A percentile compares a stretch with the other conserved stretches of the same genome.
These are phyloP conservation scores for Ceratothoa steindachneri DNA, from an alignment of 2,888 invertebrate species.

Conservation along the genomic window DNA sequence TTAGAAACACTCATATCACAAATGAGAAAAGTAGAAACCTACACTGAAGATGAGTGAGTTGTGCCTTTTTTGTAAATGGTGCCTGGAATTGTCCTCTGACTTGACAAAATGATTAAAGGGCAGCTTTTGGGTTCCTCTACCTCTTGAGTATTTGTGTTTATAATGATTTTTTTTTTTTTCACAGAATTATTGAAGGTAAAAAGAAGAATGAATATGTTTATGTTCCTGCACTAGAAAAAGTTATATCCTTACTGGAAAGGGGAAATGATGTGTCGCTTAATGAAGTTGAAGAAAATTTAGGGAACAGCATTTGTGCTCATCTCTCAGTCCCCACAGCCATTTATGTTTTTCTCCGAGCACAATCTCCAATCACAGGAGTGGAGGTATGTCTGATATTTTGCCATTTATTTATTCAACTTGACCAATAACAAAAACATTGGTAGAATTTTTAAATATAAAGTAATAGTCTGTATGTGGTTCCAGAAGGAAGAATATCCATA, in stretches of 20 bases:
- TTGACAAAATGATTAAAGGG: too few relatives aligned
- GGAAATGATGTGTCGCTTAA: conserved; percentile 55
- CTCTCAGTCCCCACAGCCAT: conserved; percentile 70
- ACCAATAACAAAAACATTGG: too few relatives aligned
- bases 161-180: too few relatives aligned
- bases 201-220: conserved; percentile 54
- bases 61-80: too few relatives aligned
- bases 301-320: conserved; percentile 63
- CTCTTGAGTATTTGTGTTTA: too few relatives aligned
- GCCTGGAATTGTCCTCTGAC: too few relatives aligned
- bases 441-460: too few relatives aligned
- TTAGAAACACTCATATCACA: conserved; percentile 57
- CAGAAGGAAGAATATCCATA: too few relatives aligned
- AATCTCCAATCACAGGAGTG: conserved; percentile 57
- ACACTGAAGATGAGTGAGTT: conserved; percentile 56
- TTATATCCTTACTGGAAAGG: conserved; percentile 57
- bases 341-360: conserved; percentile 63
- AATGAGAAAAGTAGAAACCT: conserved; percentile 55
- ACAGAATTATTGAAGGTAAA: conserved; percentile 51
- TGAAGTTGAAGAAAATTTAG: conserved; percentile 59
- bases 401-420: neutral
- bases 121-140: too few relatives aligned
- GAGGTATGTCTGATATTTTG: conserved; percentile 55
- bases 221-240: conserved; percentile 57
- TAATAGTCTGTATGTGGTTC: too few relatives aligned